Evolutionary conservation across 1,140 invertebrate genomes (phyloP), one percentile per base, ranked within the genome.

Genomic region (Diuraphis noxia): DNA sequence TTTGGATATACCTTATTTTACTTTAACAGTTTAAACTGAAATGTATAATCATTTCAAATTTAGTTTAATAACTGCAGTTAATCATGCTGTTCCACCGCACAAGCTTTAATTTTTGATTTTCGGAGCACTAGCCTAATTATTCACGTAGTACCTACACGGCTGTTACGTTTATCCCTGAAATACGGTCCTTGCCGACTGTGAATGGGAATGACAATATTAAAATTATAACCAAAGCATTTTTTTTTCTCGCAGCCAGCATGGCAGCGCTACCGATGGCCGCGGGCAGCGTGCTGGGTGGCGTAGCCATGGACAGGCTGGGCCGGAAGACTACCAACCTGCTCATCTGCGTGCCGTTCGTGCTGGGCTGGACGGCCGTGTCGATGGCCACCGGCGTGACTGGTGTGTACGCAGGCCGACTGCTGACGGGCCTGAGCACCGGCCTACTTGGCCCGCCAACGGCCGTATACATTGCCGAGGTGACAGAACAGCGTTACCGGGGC

Each of bases 301-400:
- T 95, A 92, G 92, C 95, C 72, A 95, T 97, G 93, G 96, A 97
- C 92, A 95, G 94, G 92, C 94, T 96, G 88, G 97, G 97, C 10
- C 94, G 97, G 89, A 95, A 95, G 93, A 94, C 93, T 19, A 95
- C 96, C 0, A 94, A 96, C 86, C 93, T 95, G 49, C 93, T 96
- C 23, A 93, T 95, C n/a, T 95, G 95, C 36, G 93, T 95, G 0
- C 95, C 96, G 0, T 96, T 95, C 85, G 93, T 96, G 1, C 88
- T 95, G n/a, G 96, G 96, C 25, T 97, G 96, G 96, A 92, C 96
- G 9, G 92, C 95, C 21, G 95, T 97, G 23, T 94, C 94, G 40
- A 94, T 95, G 79, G 94, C 95, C 3, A 92, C 94, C 5, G 94
- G 94, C 92, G 92, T 95, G 6, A 81, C 93, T 0, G 94, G 94